A percentile compares a stretch with the other conserved stretches of the same genome.
Evolutionary conservation across 1,140 invertebrate species (phyloP).

Genomic region (Drosophila bifasciata): DNA sequence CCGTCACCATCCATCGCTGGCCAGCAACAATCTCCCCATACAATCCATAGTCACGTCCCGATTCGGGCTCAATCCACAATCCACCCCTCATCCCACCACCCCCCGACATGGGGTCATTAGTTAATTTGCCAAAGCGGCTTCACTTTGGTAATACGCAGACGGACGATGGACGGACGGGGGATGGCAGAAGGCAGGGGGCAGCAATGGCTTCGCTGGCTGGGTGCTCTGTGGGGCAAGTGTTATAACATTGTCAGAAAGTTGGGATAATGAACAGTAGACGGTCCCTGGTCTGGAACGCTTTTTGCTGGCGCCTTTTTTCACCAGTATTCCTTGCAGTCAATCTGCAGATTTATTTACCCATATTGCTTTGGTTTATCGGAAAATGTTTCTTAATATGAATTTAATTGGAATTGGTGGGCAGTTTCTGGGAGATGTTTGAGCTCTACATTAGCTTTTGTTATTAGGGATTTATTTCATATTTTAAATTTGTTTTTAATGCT

Average conservation of each 20-base stretch:
- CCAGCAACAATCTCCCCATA: conserved; percentile 9
- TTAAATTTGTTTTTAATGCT: no score
- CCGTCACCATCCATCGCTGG: background rate
- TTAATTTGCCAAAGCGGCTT: conserved; percentile 74
- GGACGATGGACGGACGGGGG: no score
- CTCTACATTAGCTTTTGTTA: no score
- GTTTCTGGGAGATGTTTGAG: no score
- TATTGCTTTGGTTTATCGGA: no score
- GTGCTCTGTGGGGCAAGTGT: conserved; percentile 5
- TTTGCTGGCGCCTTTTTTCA: background rate
- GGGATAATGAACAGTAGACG: conserved; percentile 26
- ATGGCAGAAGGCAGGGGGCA: background rate
- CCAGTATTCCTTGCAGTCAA: background rate
- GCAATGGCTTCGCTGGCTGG: conserved; percentile 7
- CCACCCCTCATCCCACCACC: conserved; percentile 16
- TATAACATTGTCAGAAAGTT: conserved; percentile 30
- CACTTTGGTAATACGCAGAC: conserved; percentile 46
- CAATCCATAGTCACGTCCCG: background rate
- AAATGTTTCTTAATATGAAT: no score
- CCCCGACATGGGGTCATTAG: conserved; percentile 68
- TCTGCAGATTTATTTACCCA: background rate
- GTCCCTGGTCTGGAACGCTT: conserved; percentile 1
- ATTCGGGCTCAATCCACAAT: conserved; percentile 12
- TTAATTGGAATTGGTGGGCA: no score
- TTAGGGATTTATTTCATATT: no score